Conservation (phyloP, 2,888 invertebrate species). For the Fragum fragum region DNA sequence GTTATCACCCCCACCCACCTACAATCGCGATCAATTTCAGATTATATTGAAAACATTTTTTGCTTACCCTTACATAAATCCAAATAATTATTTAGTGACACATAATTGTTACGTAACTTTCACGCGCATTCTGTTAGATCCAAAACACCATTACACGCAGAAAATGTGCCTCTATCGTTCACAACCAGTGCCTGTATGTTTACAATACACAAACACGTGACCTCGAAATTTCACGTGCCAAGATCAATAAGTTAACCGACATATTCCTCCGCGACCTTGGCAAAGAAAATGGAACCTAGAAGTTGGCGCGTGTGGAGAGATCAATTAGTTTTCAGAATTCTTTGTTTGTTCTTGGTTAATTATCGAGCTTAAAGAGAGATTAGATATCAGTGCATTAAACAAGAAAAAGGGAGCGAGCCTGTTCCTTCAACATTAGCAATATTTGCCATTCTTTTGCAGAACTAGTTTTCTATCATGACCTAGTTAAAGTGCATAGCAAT, state of each 20-base stretch:
- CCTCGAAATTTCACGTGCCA: conserved; percentile 33
- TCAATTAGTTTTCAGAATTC: neutral
- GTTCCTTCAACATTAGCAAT: too few species aligned
- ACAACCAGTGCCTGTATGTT: conserved; percentile 18
- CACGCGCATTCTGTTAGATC: neutral
- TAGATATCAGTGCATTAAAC: too few species aligned
- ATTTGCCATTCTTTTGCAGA: neutral
- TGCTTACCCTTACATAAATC: conserved; percentile 9
- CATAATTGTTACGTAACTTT: conserved; percentile 8
- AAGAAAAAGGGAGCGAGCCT: too few species aligned
- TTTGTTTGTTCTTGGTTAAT: too few species aligned
- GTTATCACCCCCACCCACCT: neutral
- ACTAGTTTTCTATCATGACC: neutral
- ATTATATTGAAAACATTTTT: neutral
- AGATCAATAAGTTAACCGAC: conserved; percentile 30
- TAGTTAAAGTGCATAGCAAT: conserved; percentile 1
- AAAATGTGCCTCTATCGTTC: neutral
- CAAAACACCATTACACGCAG: neutral
- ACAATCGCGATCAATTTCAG: neutral
- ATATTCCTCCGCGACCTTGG: conserved; percentile 50
- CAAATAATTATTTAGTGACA: neutral
- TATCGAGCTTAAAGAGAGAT: too few species aligned
- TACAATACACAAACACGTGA: conserved; percentile 44
- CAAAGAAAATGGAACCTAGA: conserved; percentile 17
- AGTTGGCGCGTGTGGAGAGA: neutral